Evolutionary conservation across 2,113 vertebrate genomes (phyloP), one percentile per base, ranked within the genome.

Genomic region (Engystomops pustulosus): DNA sequence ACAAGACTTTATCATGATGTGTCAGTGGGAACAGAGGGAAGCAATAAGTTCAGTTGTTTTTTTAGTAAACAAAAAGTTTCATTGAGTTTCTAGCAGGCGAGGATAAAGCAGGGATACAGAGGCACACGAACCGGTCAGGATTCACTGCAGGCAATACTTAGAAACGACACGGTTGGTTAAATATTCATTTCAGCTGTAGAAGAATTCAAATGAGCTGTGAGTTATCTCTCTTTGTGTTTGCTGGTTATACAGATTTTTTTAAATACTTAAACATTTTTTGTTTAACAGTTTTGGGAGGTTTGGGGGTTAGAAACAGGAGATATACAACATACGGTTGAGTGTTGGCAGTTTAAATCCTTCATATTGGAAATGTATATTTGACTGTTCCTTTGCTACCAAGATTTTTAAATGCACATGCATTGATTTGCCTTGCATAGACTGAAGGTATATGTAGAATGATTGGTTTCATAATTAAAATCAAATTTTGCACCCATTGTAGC

Each of bases 171-270:
- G 45, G 45, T 51, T 76, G 72, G 45, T 76, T 76, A 76, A 76
- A 76, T 76, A 76, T 76, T 53, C 72, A 76, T 76, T 51, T 76
- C 72, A 76, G 72, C 72, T 76, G 72, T 51, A 51, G 72, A 76
- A 76, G 45, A 76, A 74, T 74, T 74, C 71, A 74, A 74, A 74
- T 74, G 71, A 74, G 71, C 71, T 74, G 71, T 74, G 71, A 49
- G 44, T 74, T 74, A 74, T 74, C 71, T 74, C 71, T 74, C 71
- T 67, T 67, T 49, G 71, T 74, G 71, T 74, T 74, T 51, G 25
- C 71, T 32, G 71, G 69, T 47, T 62, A 72, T 3, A 72, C 71
- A 30, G 17, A 32, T 30, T 15, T 30, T 30, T 74, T 74, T 74
- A 49, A 6, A 41, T 14, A 30, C 11, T 49, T 74, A 30, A 17